phyloP scores from a whole-genome alignment of 1,140 invertebrate species.

The Araneus ventricosus region DNA sequence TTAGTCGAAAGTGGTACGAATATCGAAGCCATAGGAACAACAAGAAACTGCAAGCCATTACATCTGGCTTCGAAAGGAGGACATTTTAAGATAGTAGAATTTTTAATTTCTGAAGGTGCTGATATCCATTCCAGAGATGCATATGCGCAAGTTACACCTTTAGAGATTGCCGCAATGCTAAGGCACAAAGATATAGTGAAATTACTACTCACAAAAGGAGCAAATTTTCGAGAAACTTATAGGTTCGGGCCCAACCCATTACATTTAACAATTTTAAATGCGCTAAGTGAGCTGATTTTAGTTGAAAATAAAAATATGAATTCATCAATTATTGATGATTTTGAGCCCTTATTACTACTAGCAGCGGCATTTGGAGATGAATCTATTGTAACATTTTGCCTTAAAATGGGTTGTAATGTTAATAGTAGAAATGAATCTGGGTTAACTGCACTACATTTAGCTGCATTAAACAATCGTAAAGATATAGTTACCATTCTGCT shows the following conservation, averaged over 20 bases:
- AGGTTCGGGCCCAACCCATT: not conserved
- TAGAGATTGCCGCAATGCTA: conserved; percentile 80
- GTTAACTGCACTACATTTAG: not conserved
- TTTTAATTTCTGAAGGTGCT: conserved; percentile 18
- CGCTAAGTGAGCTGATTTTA: not conserved
- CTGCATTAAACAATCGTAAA: not conserved
- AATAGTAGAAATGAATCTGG: not conserved
- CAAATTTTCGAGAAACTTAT: conserved; percentile 77
- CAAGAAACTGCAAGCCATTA: conserved; percentile 78
- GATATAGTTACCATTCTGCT: not conserved
- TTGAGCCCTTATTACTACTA: not conserved
- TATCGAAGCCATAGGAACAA: not conserved
- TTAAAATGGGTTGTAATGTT: not conserved
- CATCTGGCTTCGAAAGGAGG: conserved; percentile 78
- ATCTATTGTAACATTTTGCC: not conserved
- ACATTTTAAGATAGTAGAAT: conserved; percentile 76
- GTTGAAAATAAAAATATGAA: not conserved
- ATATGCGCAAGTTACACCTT: not conserved
- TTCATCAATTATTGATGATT: not conserved
- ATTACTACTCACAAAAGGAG: conserved; percentile 79
- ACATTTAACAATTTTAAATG: not conserved
- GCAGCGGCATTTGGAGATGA: not conserved
- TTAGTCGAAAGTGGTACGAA: not conserved
- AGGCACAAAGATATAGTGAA: conserved; percentile 80
- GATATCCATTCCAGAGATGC: too few relatives aligned